phyloP scores from a whole-genome alignment of 1,140 invertebrate species.

The Drosophila insularis region DNA sequence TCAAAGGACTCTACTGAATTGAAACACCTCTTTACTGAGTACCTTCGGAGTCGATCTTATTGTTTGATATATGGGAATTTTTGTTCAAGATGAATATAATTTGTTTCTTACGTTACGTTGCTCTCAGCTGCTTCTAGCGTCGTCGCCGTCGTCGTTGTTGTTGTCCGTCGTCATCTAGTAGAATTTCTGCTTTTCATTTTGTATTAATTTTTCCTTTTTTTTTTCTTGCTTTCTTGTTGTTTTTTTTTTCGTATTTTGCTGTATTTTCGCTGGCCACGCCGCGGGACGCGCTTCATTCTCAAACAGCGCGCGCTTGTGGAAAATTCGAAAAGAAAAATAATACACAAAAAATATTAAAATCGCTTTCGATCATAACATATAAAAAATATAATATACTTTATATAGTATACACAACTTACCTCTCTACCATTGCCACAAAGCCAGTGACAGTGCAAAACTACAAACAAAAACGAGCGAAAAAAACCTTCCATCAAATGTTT shows the following conservation, averaged over 20 bases:
- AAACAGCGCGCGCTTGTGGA: constrained; percentile 67
- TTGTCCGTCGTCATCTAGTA: constrained; percentile 45
- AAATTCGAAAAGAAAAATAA: constrained; percentile 53
- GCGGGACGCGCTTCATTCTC: constrained; percentile 75
- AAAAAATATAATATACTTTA: background rate
- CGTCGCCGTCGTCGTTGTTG: constrained; percentile 12
- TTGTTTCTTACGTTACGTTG: constrained; percentile 70
- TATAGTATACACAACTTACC: background rate
- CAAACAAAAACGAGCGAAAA: background rate
- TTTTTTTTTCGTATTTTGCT: constrained; percentile 34
- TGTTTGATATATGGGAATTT: background rate
- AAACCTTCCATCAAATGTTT: background rate
- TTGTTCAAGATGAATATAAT: constrained; percentile 75
- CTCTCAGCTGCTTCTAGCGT: constrained; percentile 31
- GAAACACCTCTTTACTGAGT: background rate
- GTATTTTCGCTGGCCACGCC: constrained; percentile 73
- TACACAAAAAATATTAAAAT: constrained; percentile 13
- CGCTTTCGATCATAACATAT: background rate
- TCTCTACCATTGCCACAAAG: background rate
- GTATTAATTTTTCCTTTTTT: constrained; percentile 26
- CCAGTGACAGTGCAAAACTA: background rate
- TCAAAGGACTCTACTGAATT: too few species aligned
- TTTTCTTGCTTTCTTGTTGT: constrained; percentile 46
- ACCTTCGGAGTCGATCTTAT: background rate
- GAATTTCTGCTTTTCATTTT: constrained; percentile 58